These are phyloP conservation scores for Drosophila novamexicana DNA, from an alignment of 1,140 invertebrate genomes.

Conservation along the genomic window DNA sequence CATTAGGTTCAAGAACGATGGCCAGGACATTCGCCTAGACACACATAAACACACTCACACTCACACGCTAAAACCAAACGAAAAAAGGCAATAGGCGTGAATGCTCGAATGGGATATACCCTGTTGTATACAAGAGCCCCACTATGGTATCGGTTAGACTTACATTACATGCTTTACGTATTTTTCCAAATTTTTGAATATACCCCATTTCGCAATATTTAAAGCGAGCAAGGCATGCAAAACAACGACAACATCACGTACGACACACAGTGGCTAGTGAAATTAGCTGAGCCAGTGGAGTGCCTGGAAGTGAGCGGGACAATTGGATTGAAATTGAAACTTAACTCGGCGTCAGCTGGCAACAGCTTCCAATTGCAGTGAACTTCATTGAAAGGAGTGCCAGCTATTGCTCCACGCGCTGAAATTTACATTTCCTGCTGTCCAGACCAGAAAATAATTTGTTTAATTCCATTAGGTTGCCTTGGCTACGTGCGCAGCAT, in stretches of 20 bases:
- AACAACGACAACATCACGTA: constrained; percentile 57
- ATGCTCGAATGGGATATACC: background rate
- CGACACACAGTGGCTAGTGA: constrained; percentile 15
- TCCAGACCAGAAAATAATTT: constrained; percentile 74
- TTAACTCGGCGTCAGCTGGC: constrained; percentile 18
- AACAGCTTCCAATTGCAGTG: constrained; percentile 30
- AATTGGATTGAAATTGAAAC: constrained; percentile 20
- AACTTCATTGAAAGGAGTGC: constrained; percentile 21
- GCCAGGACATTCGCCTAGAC: constrained; percentile 71
- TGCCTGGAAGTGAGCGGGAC: constrained; percentile 20
- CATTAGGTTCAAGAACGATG: constrained; percentile 77
- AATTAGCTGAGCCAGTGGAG: constrained; percentile 42
- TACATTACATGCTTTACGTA: background rate
- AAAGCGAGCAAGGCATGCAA: background rate
- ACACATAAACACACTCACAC: constrained; percentile 18
- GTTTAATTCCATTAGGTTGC: constrained; percentile 76
- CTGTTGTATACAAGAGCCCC: background rate
- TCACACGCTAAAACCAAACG: constrained; percentile 27
- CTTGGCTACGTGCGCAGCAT: constrained; percentile 64
- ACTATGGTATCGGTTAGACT: background rate
- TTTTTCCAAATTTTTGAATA: background rate
- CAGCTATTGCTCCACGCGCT: constrained; percentile 21
- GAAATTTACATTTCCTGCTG: constrained; percentile 75
- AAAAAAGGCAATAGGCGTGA: background rate
- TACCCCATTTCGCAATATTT: background rate